Evolutionary conservation across 2,797 vertebrate species (phyloP).

Genomic region (Phaenicophaeus curvirostris): DNA sequence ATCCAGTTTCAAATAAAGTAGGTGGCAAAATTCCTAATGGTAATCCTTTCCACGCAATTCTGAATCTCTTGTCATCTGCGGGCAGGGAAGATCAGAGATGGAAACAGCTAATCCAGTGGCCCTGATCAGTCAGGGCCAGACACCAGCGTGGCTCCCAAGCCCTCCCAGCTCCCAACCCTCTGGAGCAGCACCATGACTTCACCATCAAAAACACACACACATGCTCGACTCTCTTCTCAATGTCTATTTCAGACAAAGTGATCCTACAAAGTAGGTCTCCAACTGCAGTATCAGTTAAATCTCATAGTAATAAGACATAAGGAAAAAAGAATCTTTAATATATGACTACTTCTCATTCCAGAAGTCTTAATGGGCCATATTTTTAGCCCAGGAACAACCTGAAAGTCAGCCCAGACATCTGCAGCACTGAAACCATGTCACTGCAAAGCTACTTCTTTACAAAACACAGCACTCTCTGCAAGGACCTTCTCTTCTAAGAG

Average conservation of each 20-base stretch:
- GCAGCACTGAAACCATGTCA: neutral
- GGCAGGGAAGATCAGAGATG: neutral
- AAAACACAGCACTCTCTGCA: neutral
- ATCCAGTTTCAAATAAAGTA: constrained; percentile 31
- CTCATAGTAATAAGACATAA: neutral
- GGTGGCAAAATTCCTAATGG: constrained; percentile 12
- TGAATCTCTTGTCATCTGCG: neutral
- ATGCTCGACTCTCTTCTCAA: neutral
- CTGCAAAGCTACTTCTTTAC: constrained; percentile 7
- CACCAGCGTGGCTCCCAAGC: neutral
- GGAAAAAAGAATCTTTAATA: neutral
- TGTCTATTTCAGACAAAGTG: neutral
- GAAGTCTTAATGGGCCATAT: constrained; percentile 13
- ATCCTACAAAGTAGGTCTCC: neutral
- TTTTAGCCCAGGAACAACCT: constrained; percentile 25
- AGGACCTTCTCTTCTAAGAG: neutral
- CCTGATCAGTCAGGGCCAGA: neutral
- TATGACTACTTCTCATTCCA: neutral
- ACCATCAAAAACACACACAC: neutral
- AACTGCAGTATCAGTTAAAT: neutral
- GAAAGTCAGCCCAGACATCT: constrained; percentile 3
- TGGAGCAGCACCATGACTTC: neutral
- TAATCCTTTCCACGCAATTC: neutral
- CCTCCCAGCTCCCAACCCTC: neutral
- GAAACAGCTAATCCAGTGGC: neutral